A percentile compares a stretch with the other conserved stretches of the same genome.
Conservation (phyloP, 2,113 vertebrate species). For the Brachyhypopomus gauderio region DNA sequence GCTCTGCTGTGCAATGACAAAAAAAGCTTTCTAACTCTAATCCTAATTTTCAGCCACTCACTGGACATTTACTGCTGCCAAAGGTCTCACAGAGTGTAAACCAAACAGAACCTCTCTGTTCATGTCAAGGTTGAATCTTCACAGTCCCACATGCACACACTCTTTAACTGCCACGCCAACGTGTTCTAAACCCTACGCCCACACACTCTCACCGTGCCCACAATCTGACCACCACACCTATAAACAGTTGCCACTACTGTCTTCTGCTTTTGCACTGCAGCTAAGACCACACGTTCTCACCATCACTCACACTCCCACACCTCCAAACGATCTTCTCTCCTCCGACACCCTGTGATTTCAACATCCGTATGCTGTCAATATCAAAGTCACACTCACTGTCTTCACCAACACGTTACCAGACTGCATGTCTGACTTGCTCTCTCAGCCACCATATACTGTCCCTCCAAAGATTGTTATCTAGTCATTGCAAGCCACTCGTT, state of each 20-base stretch:
- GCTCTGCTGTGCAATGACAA: no score
- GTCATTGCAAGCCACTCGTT: no score
- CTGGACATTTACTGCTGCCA: neutral
- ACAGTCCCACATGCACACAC: neutral
- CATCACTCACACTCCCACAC: neutral
- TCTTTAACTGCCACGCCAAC: neutral
- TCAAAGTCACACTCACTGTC: no score
- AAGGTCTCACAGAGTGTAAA: neutral
- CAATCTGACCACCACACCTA: neutral
- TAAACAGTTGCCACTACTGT: neutral
- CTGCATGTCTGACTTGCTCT: no score
- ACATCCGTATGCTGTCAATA: neutral
- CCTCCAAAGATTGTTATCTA: no score
- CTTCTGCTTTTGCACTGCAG: no score
- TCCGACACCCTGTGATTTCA: neutral
- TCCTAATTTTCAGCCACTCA: neutral
- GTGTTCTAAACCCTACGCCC: neutral
- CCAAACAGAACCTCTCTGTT: neutral
- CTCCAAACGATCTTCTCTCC: neutral
- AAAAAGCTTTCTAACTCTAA: no score
- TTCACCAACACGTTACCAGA: no score
- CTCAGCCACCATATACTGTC: no score
- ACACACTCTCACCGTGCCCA: neutral
- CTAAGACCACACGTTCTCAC: neutral
- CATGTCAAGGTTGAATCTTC: no score